Conservation (phyloP, 2,797 vertebrate species). For the Girardinus metallicus region DNA sequence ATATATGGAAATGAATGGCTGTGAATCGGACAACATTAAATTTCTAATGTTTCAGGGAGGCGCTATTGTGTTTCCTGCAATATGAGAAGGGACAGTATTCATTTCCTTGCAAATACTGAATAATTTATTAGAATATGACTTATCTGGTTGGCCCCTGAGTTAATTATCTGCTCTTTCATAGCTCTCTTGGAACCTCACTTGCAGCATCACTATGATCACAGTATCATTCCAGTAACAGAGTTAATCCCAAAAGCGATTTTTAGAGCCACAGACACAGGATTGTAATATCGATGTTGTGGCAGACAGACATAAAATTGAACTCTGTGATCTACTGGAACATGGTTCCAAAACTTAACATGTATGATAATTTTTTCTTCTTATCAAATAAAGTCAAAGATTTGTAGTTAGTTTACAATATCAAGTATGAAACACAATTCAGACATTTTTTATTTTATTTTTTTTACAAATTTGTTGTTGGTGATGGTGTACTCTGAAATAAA, state of each 20-base stretch:
- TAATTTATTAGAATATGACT: slow-evolving; percentile 80
- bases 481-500: not conserved
- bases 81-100: slow-evolving; percentile 53
- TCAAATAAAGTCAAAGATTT: not conserved
- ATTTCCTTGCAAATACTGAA: slow-evolving; percentile 70
- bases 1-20: slow-evolving; percentile 31
- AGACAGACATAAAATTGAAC: slow-evolving; percentile 8
- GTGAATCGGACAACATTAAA: slow-evolving; percentile 49
- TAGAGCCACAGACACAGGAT: slow-evolving; percentile 16
- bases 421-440: not conserved
- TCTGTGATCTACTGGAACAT: not conserved
- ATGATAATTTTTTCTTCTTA: not conserved
- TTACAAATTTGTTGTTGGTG: not conserved
- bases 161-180: slow-evolving; percentile 78
- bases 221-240: slow-evolving; percentile 65
- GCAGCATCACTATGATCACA: slow-evolving; percentile 58
- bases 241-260: slow-evolving; percentile 58
- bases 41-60: slow-evolving; percentile 46
- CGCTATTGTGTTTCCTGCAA: slow-evolving; percentile 55
- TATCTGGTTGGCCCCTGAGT: slow-evolving; percentile 75
- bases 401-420: not conserved
- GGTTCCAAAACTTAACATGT: slow-evolving; percentile 25
- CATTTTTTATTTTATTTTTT: not conserved
- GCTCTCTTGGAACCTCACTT: slow-evolving; percentile 68
- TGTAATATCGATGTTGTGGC: slow-evolving; percentile 38